Conservation (phyloP, 2,888 invertebrate genomes). For the Didymodactylos carnosus region DNA sequence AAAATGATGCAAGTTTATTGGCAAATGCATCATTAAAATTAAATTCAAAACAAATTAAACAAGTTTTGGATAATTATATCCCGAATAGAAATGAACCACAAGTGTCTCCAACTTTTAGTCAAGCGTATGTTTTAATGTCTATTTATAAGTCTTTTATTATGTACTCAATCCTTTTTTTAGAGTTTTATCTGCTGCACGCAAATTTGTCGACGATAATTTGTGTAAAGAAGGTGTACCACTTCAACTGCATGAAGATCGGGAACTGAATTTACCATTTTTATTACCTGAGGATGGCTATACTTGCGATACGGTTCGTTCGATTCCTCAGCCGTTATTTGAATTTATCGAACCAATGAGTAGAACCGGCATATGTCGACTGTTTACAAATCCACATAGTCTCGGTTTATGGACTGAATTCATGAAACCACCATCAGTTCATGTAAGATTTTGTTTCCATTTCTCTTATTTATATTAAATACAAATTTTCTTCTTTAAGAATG, state of each 20-base stretch:
- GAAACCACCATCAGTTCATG: background rate
- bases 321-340: constrained; percentile 65
- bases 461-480: background rate
- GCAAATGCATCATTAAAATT: constrained; percentile 83
- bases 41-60: constrained; percentile 66
- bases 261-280: constrained; percentile 64
- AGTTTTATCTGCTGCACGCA: constrained; percentile 28
- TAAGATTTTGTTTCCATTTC: background rate
- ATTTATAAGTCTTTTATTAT: too few relatives aligned
- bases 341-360: constrained; percentile 62
- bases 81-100: background rate
- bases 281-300: constrained; percentile 93
- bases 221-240: constrained; percentile 52
- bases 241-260: constrained; percentile 64
- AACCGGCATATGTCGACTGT: constrained; percentile 13
- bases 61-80: constrained; percentile 2
- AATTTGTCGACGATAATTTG: constrained; percentile 60
- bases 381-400: constrained; percentile 2
- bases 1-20: constrained; percentile 60
- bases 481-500: too few relatives aligned
- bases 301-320: constrained; percentile 77
- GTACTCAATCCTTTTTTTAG: constrained; percentile 28
- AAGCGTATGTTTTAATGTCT: background rate
- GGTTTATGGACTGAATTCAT: constrained; percentile 13
- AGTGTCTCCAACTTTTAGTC: background rate